Percentiles rank a stretch among this genome's conserved stretches.
phyloP scores from a whole-genome alignment of 2,888 invertebrate genomes.

The Tanytarsus gracilentus region DNA sequence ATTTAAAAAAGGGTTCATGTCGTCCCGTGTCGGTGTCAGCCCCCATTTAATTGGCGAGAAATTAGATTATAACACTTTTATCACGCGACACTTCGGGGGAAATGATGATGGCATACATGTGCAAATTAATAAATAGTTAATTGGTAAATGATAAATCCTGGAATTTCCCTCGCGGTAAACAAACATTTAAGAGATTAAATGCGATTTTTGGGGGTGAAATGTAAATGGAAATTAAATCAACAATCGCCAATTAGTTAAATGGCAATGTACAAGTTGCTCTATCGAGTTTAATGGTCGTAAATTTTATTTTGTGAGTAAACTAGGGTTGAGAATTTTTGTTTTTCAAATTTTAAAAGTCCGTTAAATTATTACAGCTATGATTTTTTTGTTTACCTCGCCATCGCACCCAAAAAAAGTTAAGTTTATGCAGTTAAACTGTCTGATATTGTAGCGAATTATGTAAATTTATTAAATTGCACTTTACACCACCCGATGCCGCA shows the following conservation, averaged over 20 bases:
- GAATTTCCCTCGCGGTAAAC: background rate
- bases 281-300: background rate
- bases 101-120: background rate
- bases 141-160: background rate
- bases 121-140: slow-evolving; percentile 27
- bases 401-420: too few relatives aligned
- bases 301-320: background rate
- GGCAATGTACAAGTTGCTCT: background rate
- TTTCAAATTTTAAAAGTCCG: background rate
- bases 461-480: slow-evolving; percentile 24
- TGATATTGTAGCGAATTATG: slow-evolving; percentile 20
- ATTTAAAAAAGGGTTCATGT: slow-evolving; percentile 1
- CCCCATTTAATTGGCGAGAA: slow-evolving; percentile 11
- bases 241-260: slow-evolving; percentile 17
- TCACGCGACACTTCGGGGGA: background rate
- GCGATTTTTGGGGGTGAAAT: background rate
- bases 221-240: slow-evolving; percentile 21
- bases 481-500: background rate
- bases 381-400: too few relatives aligned
- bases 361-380: background rate
- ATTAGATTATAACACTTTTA: slow-evolving; percentile 23
- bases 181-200: background rate
- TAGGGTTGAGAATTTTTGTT: too few relatives aligned
- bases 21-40: background rate
- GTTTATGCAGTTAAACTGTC: too few relatives aligned